Evolutionary conservation across 2,888 invertebrate species (phyloP).

Genomic region (Argynnis bischoffii): DNA sequence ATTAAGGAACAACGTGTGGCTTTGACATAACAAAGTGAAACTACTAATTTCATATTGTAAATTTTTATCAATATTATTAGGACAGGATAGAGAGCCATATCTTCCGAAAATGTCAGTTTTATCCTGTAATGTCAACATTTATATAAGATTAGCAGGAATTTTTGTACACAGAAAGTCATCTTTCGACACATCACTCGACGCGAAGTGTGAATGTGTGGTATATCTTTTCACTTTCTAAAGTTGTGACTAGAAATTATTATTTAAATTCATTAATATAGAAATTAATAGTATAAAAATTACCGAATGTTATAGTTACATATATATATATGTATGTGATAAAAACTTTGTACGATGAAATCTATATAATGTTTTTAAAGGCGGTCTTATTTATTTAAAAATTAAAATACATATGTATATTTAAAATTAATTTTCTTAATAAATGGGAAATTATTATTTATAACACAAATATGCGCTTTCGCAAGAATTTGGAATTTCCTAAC

Average conservation of each 20-base stretch:
- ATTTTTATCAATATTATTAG: no score
- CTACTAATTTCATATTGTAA: no score
- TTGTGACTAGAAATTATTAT: slow-evolving; percentile 33
- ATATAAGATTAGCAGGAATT: no score
- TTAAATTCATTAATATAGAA: slow-evolving; percentile 31
- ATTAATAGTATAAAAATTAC: slow-evolving; percentile 26
- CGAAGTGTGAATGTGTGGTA: slow-evolving; percentile 8
- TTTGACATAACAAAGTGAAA: no score
- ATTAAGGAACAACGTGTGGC: no score
- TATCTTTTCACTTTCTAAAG: slow-evolving; percentile 29
- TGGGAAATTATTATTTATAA: not conserved
- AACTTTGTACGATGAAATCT: slow-evolving; percentile 10
- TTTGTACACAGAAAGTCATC: not conserved
- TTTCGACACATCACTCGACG: slow-evolving; percentile 15
- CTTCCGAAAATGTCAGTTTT: no score
- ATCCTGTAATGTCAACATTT: no score
- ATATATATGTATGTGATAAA: slow-evolving; percentile 13
- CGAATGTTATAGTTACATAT: slow-evolving; percentile 28
- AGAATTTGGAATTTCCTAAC: not conserved
- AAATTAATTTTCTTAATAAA: slow-evolving; percentile 5
- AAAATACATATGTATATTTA: not conserved
- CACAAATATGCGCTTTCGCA: not conserved
- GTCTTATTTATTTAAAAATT: not conserved
- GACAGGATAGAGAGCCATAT: no score
- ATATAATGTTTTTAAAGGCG: slow-evolving; percentile 1